phyloP scores from a whole-genome alignment of 2,113 vertebrate species.

The Ictalurus punctatus region DNA sequence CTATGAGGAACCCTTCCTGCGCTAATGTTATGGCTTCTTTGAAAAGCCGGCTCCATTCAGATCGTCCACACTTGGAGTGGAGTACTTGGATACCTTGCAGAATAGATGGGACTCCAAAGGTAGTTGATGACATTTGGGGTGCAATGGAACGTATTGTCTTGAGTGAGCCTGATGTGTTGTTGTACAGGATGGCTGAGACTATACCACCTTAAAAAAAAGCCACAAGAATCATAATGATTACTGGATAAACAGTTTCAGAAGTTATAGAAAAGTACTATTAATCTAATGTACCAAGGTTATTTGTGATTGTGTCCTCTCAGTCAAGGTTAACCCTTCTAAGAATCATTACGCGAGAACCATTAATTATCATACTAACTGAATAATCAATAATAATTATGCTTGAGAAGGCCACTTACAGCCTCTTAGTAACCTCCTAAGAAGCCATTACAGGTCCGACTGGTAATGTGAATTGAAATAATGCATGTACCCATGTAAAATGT shows the following conservation, averaged over 20 bases:
- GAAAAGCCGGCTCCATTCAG: conserved; percentile 65
- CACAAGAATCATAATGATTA: neutral
- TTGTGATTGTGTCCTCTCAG: neutral
- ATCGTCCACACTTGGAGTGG: conserved; percentile 59
- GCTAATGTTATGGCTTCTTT: conserved; percentile 48
- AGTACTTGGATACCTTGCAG: conserved; percentile 61
- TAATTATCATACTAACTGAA: conserved; percentile 29
- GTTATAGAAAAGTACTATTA: neutral
- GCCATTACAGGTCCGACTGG: conserved; percentile 35
- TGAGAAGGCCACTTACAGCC: conserved; percentile 28
- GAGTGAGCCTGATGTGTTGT: conserved; percentile 51
- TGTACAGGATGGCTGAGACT: conserved; percentile 61
- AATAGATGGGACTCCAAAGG: conserved; percentile 32
- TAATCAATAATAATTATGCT: conserved; percentile 42
- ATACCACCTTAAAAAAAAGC: conserved; percentile 56
- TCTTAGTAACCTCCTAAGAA: conserved; percentile 43
- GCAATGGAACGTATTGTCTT: conserved; percentile 59
- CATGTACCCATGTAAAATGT: conserved; percentile 12
- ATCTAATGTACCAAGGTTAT: neutral
- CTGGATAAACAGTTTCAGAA: neutral
- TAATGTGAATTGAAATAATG: conserved; percentile 28
- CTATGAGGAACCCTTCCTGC: conserved; percentile 66
- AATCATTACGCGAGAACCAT: conserved; percentile 33
- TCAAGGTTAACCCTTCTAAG: conserved; percentile 22
- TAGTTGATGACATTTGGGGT: conserved; percentile 18